Evolutionary conservation across 2,797 vertebrate genomes (phyloP).

Genomic region (Melanotaenia maccullochi): DNA sequence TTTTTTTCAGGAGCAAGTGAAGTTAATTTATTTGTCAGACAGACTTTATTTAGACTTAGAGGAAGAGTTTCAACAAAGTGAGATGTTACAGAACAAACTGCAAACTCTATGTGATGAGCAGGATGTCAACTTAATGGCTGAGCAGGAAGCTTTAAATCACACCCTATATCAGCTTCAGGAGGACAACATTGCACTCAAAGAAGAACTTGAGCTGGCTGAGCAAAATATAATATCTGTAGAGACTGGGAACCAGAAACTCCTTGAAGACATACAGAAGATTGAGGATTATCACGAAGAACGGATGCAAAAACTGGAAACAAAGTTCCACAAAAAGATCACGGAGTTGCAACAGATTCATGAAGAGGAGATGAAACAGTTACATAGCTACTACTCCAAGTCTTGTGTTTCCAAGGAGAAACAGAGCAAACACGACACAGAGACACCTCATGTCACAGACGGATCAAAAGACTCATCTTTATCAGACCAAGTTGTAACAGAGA

Average conservation of each 20-base stretch:
- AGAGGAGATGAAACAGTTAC: slow-evolving; percentile 88
- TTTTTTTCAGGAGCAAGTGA: slow-evolving; percentile 86
- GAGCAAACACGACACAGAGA: slow-evolving; percentile 21
- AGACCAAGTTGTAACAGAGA: slow-evolving; percentile 74
- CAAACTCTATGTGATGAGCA: slow-evolving; percentile 78
- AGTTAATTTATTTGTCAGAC: slow-evolving; percentile 87
- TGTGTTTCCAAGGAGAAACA: slow-evolving; percentile 80
- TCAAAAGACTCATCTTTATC: not conserved
- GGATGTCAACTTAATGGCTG: slow-evolving; percentile 78
- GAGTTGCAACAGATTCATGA: slow-evolving; percentile 88
- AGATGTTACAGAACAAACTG: slow-evolving; percentile 74
- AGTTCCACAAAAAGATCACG: slow-evolving; percentile 88
- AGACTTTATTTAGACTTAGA: slow-evolving; percentile 83
- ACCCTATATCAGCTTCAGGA: slow-evolving; percentile 80
- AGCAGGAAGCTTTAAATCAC: slow-evolving; percentile 81
- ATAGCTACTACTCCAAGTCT: slow-evolving; percentile 82
- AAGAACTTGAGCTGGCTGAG: slow-evolving; percentile 79
- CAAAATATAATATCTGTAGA: slow-evolving; percentile 82
- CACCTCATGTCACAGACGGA: slow-evolving; percentile 1
- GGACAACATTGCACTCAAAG: slow-evolving; percentile 75
- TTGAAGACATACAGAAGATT: slow-evolving; percentile 81
- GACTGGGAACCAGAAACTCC: slow-evolving; percentile 74
- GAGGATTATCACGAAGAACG: slow-evolving; percentile 81
- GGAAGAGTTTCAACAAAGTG: slow-evolving; percentile 76
- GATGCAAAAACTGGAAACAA: slow-evolving; percentile 84